These are phyloP conservation scores for Cyrtodaria siliqua DNA, from an alignment of 2,888 invertebrate species.

Conservation along the genomic window DNA sequence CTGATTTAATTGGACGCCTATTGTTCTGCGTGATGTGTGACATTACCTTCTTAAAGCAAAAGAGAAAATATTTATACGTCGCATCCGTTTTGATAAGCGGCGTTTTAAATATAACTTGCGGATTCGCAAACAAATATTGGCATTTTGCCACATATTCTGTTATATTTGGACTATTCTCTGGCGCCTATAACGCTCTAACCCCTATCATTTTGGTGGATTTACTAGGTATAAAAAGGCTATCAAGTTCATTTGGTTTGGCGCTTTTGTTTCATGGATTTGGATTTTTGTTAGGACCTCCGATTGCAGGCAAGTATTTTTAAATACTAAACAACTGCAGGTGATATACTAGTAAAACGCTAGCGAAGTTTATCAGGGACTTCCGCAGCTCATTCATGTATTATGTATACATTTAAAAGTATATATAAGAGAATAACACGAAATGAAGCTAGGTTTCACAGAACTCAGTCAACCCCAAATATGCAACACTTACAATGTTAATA, in stretches of 20 bases:
- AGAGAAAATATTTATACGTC: conserved; percentile 37
- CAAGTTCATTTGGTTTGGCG: conserved; percentile 64
- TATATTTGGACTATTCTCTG: conserved; percentile 66
- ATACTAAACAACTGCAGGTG: too few relatives aligned
- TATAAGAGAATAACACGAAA: too few relatives aligned
- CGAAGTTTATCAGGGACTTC: too few relatives aligned
- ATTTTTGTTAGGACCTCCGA: conserved; percentile 32
- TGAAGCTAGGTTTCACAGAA: too few relatives aligned
- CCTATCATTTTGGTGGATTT: conserved; percentile 67
- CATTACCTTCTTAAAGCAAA: conserved; percentile 43
- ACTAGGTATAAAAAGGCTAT: conserved; percentile 62
- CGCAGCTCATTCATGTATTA: too few relatives aligned
- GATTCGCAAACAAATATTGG: conserved; percentile 24
- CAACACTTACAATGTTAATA: too few relatives aligned
- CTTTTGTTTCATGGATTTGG: conserved; percentile 44
- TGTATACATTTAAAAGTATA: too few relatives aligned
- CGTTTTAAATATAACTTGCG: conserved; percentile 20
- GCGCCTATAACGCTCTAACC: conserved; percentile 62
- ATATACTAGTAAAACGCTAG: too few relatives aligned
- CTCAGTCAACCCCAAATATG: too few relatives aligned
- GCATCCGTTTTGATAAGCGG: conserved; percentile 35
- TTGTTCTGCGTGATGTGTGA: conserved; percentile 70
- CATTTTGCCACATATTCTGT: conserved; percentile 51
- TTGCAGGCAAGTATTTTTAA: conserved; percentile 33
- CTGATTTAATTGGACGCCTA: conserved; percentile 67